These are phyloP conservation scores for Diplosoma virens DNA, from an alignment of 23 tunicate genomes.

Conservation along the genomic window DNA sequence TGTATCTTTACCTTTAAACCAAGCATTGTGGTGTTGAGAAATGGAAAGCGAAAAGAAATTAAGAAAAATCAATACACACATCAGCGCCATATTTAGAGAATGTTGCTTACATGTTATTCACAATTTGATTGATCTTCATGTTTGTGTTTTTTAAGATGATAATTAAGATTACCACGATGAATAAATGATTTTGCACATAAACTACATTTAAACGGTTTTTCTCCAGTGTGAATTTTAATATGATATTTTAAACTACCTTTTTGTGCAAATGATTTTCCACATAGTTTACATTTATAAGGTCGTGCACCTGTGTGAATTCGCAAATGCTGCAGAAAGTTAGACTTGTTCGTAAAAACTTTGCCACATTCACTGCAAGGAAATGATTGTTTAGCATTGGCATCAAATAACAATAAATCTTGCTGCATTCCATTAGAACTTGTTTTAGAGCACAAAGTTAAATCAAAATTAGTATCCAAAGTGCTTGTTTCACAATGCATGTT, in stretches of 20 bases:
- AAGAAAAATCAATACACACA: too few relatives aligned
- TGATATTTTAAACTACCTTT: conserved; percentile 21
- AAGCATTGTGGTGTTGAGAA: too few relatives aligned
- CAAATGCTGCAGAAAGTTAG: background rate
- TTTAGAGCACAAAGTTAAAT: background rate
- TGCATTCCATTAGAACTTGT: background rate
- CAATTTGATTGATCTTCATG: too few relatives aligned
- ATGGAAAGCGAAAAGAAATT: too few relatives aligned
- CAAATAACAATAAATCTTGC: background rate
- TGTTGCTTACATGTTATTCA: too few relatives aligned
- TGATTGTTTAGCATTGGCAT: background rate
- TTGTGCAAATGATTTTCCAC: conserved; percentile 12
- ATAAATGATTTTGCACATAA: conserved; percentile 11
- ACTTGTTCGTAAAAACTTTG: background rate
- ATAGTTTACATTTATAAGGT: conserved; percentile 16
- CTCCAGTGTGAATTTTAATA: conserved; percentile 1
- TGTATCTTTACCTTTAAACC: too few relatives aligned
- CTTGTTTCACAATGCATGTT: too few relatives aligned
- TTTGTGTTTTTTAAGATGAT: conserved; percentile 12
- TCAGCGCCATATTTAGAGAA: too few relatives aligned
- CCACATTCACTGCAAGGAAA: conserved; percentile 7
- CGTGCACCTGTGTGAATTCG: conserved; percentile 4
- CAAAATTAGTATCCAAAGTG: background rate
- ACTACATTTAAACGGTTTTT: conserved; percentile 10
- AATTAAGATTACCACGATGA: background rate